These are phyloP conservation scores for Pseudachorutes palmiensis DNA, from an alignment of 1,140 invertebrate genomes.

Conservation along the genomic window DNA sequence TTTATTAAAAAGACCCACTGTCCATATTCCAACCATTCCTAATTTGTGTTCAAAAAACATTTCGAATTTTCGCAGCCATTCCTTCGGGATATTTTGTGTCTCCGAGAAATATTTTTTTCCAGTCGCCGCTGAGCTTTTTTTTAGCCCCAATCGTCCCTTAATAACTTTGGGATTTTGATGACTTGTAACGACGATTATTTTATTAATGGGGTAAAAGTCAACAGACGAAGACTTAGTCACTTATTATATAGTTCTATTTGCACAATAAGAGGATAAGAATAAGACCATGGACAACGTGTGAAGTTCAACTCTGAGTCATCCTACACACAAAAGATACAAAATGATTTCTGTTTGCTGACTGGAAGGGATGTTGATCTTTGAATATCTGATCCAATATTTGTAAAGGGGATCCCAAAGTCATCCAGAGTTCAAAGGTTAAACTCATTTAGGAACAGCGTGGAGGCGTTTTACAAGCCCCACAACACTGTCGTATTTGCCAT, in stretches of 20 bases:
- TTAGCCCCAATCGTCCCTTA: too few species aligned
- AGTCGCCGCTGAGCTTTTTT: too few species aligned
- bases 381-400: slow-evolving; percentile 2
- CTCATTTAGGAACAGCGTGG: neutral
- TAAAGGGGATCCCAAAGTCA: neutral
- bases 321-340: neutral
- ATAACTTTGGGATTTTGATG: too few species aligned
- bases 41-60: too few species aligned
- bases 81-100: too few species aligned
- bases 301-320: neutral
- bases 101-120: too few species aligned
- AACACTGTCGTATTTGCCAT: too few species aligned
- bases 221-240: neutral
- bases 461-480: too few species aligned
- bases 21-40: too few species aligned
- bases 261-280: neutral
- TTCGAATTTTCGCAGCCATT: too few species aligned
- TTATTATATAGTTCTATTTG: neutral
- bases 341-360: neutral
- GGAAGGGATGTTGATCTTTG: slow-evolving; percentile 1
- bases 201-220: neutral
- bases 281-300: slow-evolving; percentile 1
- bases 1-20: too few species aligned
- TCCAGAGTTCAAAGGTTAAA: neutral
- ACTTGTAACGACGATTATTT: neutral